These are phyloP conservation scores for Calliphora vicina DNA, from an alignment of 1,140 invertebrate genomes.

Conservation along the genomic window DNA sequence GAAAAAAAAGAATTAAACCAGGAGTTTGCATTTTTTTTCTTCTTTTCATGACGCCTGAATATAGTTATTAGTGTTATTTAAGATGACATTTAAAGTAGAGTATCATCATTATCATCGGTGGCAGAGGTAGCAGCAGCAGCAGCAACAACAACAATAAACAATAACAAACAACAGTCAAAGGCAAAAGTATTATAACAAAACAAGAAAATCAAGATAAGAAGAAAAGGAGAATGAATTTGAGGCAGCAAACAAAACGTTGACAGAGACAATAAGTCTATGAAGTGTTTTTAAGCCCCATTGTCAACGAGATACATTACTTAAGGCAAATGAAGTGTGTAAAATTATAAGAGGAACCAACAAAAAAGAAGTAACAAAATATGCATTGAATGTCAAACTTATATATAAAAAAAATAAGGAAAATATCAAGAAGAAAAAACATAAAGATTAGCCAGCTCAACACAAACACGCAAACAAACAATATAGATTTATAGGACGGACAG, in stretches of 20 bases:
- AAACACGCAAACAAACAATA: constrained; percentile 27
- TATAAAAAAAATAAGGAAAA: background rate
- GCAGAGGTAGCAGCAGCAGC: background rate
- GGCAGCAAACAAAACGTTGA: background rate
- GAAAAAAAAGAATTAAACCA: no score
- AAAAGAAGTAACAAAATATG: constrained; percentile 32
- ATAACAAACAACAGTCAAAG: background rate
- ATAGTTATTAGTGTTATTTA: constrained; percentile 30
- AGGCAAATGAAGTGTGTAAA: constrained; percentile 33
- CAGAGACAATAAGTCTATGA: constrained; percentile 35
- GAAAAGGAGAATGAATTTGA: background rate
- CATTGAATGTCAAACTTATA: background rate
- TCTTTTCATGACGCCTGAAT: background rate
- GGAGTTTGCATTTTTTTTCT: no score
- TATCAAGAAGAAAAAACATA: constrained; percentile 11
- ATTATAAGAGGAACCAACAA: background rate
- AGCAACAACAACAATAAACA: background rate
- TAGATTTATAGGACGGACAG: background rate
- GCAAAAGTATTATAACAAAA: background rate
- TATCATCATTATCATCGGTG: constrained; percentile 7
- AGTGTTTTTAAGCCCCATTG: constrained; percentile 35
- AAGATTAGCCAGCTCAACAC: constrained; percentile 27
- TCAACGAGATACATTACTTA: constrained; percentile 33
- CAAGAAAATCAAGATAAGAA: background rate
- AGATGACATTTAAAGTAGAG: constrained; percentile 33